Evolutionary conservation across 2,113 vertebrate species (phyloP).

Genomic region (Progne subis): DNA sequence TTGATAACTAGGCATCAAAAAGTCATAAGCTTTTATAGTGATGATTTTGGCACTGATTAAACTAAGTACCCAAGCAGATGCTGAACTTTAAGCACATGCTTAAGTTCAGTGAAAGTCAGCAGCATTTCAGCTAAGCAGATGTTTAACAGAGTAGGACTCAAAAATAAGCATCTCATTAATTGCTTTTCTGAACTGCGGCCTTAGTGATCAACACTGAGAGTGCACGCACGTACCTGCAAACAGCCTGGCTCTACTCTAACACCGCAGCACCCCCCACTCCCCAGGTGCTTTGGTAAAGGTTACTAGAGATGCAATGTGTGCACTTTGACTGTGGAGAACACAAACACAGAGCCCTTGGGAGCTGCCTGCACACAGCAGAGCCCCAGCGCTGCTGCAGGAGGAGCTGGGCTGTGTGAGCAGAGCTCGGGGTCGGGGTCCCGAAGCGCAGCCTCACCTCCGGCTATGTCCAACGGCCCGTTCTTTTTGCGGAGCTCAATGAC

Average conservation of each 20-base stretch:
- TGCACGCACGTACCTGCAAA: fast-evolving
- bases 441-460: constrained; percentile 84
- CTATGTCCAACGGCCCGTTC: constrained; percentile 93
- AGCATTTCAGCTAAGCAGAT: constrained; percentile 2
- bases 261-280: neutral
- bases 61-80: neutral
- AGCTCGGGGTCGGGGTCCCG: neutral
- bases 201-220: neutral
- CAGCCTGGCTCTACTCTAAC: neutral
- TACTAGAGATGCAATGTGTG: neutral
- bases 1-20: constrained; percentile 48
- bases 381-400: neutral
- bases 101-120: neutral
- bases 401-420: neutral
- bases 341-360: fast-evolving
- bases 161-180: neutral
- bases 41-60: constrained; percentile 15
- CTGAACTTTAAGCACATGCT: constrained; percentile 5
- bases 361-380: neutral
- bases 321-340: neutral
- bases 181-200: neutral
- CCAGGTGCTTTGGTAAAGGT: neutral
- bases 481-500: constrained; percentile 93
- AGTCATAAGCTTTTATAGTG: constrained; percentile 1
- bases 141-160: neutral